A percentile compares a stretch with the other conserved stretches of the same genome.
These are phyloP conservation scores for Heliconius charithonia DNA, from an alignment of 2,888 invertebrate genomes.

Conservation along the genomic window DNA sequence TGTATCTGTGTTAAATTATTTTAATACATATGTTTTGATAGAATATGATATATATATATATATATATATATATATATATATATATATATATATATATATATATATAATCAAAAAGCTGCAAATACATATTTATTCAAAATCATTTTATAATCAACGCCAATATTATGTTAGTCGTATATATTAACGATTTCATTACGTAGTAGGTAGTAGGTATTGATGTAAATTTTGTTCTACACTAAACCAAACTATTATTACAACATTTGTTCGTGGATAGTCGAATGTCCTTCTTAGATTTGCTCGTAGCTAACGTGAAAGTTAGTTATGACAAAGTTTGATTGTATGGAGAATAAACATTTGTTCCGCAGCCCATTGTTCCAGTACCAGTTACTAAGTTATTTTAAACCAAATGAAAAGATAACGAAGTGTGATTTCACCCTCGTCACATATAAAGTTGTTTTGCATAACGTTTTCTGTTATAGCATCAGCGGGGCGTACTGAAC, in stretches of 20 bases:
- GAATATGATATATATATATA: too few species aligned
- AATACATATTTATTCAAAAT: too few species aligned
- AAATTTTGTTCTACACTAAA: background rate
- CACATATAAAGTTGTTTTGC: constrained; percentile 51
- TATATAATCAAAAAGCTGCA: too few species aligned
- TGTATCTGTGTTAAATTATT: background rate
- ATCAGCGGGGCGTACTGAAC: constrained; percentile 35
- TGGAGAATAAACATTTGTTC: constrained; percentile 45
- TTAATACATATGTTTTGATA: background rate
- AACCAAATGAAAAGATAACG: constrained; percentile 48
- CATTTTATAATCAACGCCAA: background rate
- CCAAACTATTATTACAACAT: constrained; percentile 28
- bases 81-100: too few species aligned
- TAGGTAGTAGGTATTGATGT: background rate
- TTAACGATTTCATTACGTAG: background rate
- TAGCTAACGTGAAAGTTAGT: constrained; percentile 43
- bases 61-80: too few species aligned
- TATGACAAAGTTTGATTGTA: constrained; percentile 46
- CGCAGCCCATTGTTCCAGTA: constrained; percentile 43
- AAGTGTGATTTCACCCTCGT: constrained; percentile 45
- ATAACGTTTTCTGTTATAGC: constrained; percentile 47
- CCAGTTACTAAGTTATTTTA: constrained; percentile 46
- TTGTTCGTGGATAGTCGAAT: constrained; percentile 28
- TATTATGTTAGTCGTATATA: background rate
- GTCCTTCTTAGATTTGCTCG: constrained; percentile 43